phyloP scores from a whole-genome alignment of 2,888 invertebrate species.

The Lapara coniferarum region DNA sequence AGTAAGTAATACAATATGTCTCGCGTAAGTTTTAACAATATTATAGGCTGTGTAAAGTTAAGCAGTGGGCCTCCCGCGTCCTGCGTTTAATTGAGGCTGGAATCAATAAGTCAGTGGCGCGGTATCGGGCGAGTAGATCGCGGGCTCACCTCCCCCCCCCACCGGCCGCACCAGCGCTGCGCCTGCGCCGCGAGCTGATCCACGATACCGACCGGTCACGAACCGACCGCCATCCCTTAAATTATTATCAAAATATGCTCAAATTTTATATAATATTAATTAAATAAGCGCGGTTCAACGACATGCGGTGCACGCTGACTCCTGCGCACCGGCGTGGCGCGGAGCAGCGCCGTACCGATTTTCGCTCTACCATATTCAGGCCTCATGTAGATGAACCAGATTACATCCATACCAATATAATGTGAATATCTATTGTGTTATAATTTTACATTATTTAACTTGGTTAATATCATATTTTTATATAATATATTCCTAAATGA shows the following conservation, averaged over 20 bases:
- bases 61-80: conserved; percentile 42
- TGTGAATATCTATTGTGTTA: not conserved
- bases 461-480: no score
- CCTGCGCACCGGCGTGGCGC: not conserved
- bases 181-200: conserved; percentile 30
- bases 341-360: not conserved
- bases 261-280: conserved; percentile 29
- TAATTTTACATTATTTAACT: no score
- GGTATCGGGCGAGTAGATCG: conserved; percentile 50
- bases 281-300: conserved; percentile 28
- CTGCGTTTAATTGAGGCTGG: conserved; percentile 54
- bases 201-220: conserved; percentile 34
- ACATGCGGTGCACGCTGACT: conserved; percentile 19
- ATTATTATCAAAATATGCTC: conserved; percentile 32
- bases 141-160: conserved; percentile 36
- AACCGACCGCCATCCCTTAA: conserved; percentile 26
- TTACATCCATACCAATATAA: not conserved
- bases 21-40: no score
- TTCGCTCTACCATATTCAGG: not conserved
- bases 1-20: no score
- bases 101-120: conserved; percentile 61
- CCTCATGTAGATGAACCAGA: not conserved
- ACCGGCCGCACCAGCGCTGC: conserved; percentile 32
- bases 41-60: not conserved
- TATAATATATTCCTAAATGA: no score